Base-by-base conservation (phyloP, 2,113 vertebrate genomes). In the Neoarius graeffei region DNA sequence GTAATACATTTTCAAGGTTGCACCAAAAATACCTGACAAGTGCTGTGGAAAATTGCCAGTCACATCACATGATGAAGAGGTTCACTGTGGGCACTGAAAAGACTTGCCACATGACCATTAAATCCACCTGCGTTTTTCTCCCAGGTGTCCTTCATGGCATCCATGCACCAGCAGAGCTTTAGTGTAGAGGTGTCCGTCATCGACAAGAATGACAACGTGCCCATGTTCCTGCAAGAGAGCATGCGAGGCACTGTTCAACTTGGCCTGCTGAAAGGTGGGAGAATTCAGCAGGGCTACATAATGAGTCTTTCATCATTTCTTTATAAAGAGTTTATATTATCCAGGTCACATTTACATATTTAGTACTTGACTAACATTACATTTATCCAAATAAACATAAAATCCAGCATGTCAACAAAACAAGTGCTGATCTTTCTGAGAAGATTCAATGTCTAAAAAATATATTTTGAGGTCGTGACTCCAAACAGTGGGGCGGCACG, bases 131-230 rank as follows among this genome's bases (percentile, higher is more conserved):
- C 81, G 6, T 25, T 50, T 90, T 42, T 81, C 4, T 85, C 48
- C 9, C 62, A 96, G 94, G 90, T 95, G 91, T 95, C 94, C 85
- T 92, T 94, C 90, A 95, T 93, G 89, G 90, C 92, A 20, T 91
- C 94, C 52, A 92, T 93, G 83, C 92, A 84, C 59, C 89, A 93
- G 30, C 93, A 96, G 89, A 95, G 94, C 35, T 92, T 95, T 83
- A 93, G 90, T 1, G 90, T 95, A 48, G 91, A 89, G 81, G 94
- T 96, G 89, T 93, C 84, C 35, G 95, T 95, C 89, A 96, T 94
- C 73, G 95, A 96, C 81, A 93, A 95, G 90, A 97, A 97, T 14
- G 94, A 95, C 93, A 96, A 95, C 11, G 93, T 94, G 87, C 95
- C 96, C 15, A 90, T 83, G 15, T 95, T 97, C 85, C 92, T 93